A percentile compares a stretch with the other conserved stretches of the same genome.
phyloP scores from a whole-genome alignment of 2,797 vertebrate genomes.

The Sibirionetta formosa region DNA sequence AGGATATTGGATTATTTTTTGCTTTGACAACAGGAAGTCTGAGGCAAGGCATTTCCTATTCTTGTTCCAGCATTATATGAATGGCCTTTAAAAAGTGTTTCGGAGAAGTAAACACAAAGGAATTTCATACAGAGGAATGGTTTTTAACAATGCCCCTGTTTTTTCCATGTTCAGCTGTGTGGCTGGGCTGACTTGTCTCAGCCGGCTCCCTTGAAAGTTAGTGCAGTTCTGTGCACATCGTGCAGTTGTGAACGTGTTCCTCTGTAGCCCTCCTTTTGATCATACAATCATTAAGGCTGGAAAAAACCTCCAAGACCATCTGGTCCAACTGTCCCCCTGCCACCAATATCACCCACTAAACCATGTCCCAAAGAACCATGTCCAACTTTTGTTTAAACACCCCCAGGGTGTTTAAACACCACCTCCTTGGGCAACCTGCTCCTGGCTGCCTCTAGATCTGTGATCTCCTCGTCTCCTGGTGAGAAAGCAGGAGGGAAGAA shows the following conservation, averaged over 20 bases:
- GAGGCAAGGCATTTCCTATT: conserved; percentile 44
- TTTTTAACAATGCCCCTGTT: neutral
- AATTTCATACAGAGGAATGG: neutral
- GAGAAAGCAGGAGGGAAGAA: neutral
- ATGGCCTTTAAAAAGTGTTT: conserved; percentile 8
- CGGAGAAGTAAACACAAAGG: conserved; percentile 13
- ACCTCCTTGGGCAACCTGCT: neutral
- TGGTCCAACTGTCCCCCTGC: too few species aligned
- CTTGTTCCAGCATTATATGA: conserved; percentile 33
- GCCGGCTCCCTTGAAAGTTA: rapidly evolving
- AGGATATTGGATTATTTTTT: neutral
- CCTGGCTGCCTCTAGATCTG: neutral
- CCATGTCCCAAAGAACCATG: too few species aligned
- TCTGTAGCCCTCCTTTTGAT: neutral
- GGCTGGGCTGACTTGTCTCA: neutral
- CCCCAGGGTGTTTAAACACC: too few species aligned
- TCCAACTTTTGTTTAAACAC: too few species aligned
- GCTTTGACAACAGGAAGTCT: conserved; percentile 35
- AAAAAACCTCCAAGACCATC: too few species aligned
- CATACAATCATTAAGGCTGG: too few species aligned
- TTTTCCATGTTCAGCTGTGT: rapidly evolving
- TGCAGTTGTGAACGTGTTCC: neutral
- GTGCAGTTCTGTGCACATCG: neutral
- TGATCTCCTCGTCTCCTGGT: neutral
- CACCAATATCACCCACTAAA: too few species aligned